Evolutionary conservation across 2,113 vertebrate genomes (phyloP), one percentile per base, ranked within the genome.

Genomic region (Poeciliopsis occidentalis): DNA sequence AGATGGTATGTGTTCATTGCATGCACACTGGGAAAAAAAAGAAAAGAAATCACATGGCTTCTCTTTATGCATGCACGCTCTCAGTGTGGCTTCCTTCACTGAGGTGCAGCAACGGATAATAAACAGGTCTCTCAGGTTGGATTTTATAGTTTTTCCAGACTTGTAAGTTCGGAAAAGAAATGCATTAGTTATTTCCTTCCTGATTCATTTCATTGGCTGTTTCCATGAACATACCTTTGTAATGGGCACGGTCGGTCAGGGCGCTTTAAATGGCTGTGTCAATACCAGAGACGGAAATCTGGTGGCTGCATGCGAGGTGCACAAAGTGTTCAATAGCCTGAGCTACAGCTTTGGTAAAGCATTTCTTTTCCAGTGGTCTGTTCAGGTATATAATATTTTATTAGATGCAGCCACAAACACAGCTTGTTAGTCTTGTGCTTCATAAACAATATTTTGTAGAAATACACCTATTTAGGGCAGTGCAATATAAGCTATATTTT

Each of bases 251-350:
- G 51, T 84, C 76, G 83, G 81, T 87, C 80, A 75, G 85, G 84
- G 75, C 31, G 69, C 81, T 80, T 86, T 79, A 71, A 86, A 70
- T 70, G 82, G 76, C 87, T 93, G 84, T 89, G 90, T 92, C 90
- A 91, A 91, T 88, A 93, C 81, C 92, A 94, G 92, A 91, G 76
- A 82, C 88, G 88, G 89, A 94, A 93, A 92, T 91, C 88, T 73
- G 90, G 88, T 83, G 83, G 76, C 83, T 64, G 81, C 66, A 65
- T 79, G 80, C 79, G 85, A 62, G 62, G 69, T 86, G 84, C 79
- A 78, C 37, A 62, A 73, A 83, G 86, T 91, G 89, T 93, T 84
- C 11, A 69, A 84, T 82, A 69, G 66, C 78, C 68, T 64, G 29
- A 80, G 31, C 19, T 47, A 60, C 37, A 78, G 37, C 57, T 47